These are phyloP conservation scores for Drosophila seguyi DNA, from an alignment of 1,140 invertebrate genomes.

Conservation along the genomic window DNA sequence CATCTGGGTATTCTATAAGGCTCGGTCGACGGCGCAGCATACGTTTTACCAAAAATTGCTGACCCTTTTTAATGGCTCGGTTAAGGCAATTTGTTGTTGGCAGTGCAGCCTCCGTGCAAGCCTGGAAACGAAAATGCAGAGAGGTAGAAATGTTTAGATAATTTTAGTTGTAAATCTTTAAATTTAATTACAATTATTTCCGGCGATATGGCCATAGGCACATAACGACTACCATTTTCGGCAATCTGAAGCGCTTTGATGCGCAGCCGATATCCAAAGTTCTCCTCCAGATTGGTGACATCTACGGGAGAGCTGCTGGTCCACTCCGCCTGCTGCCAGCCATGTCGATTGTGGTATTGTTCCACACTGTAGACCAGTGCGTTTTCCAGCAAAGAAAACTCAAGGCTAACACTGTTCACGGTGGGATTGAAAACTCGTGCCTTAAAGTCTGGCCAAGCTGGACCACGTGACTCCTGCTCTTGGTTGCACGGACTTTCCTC, in stretches of 20 bases:
- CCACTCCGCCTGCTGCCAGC: slow-evolving; percentile 74
- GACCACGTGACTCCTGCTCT: slow-evolving; percentile 12
- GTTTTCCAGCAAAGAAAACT: slow-evolving; percentile 49
- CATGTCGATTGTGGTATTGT: slow-evolving; percentile 53
- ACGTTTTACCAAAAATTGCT: slow-evolving; percentile 82
- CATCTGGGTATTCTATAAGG: slow-evolving; percentile 71
- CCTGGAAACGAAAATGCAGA: slow-evolving; percentile 26
- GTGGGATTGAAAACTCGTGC: slow-evolving; percentile 51
- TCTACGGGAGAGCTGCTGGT: slow-evolving; percentile 37
- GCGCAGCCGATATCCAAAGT: slow-evolving; percentile 71
- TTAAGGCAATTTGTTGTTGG: slow-evolving; percentile 71
- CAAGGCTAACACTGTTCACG: slow-evolving; percentile 57
- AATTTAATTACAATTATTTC: slow-evolving; percentile 65
- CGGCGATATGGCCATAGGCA: slow-evolving; percentile 55
- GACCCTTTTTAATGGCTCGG: slow-evolving; percentile 78
- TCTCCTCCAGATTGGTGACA: slow-evolving; percentile 70
- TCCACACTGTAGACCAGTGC: slow-evolving; percentile 71
- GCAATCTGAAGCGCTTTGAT: slow-evolving; percentile 60
- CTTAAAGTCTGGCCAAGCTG: slow-evolving; percentile 52
- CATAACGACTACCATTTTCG: slow-evolving; percentile 32
- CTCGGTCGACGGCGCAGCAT: slow-evolving; percentile 75
- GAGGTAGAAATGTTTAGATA: not conserved
- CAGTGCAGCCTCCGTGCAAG: slow-evolving; percentile 57
- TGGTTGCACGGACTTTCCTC: not conserved
- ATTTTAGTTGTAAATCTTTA: not conserved